A percentile compares a stretch with the other conserved stretches of the same genome.
These are phyloP conservation scores for Lophius americanus DNA, from an alignment of 2,797 vertebrate species.

Conservation along the genomic window DNA sequence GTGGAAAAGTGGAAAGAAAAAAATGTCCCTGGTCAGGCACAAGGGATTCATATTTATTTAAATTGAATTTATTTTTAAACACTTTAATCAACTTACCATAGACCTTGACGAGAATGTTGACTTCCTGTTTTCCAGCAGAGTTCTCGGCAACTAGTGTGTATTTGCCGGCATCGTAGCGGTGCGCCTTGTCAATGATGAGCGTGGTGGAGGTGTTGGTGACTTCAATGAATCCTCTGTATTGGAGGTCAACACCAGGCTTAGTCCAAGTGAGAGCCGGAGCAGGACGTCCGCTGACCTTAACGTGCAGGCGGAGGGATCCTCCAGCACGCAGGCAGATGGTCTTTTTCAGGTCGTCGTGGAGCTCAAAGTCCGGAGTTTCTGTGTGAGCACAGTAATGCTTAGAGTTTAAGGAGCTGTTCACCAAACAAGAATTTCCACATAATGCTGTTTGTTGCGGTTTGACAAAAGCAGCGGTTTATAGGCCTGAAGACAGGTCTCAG, in stretches of 20 bases:
- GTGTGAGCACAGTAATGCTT: constrained; percentile 16
- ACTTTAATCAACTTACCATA: constrained; percentile 84
- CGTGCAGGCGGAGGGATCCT: constrained; percentile 89
- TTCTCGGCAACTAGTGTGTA: constrained; percentile 95
- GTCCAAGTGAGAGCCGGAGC: constrained; percentile 91
- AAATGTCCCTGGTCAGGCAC: not conserved
- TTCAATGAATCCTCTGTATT: constrained; percentile 93
- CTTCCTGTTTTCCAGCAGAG: constrained; percentile 95
- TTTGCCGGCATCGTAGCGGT: constrained; percentile 97
- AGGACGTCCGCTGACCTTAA: constrained; percentile 92
- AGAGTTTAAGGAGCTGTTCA: too few relatives aligned
- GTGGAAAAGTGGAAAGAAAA: not conserved
- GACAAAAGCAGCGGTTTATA: too few relatives aligned
- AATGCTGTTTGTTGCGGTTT: too few relatives aligned
- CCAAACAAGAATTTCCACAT: too few relatives aligned
- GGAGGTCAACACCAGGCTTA: constrained; percentile 91
- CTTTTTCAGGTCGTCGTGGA: constrained; percentile 95
- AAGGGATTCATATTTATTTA: too few relatives aligned
- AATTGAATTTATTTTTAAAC: too few relatives aligned
- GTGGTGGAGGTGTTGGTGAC: constrained; percentile 89
- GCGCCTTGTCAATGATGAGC: constrained; percentile 95
- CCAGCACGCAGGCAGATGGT: constrained; percentile 95
- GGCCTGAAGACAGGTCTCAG: too few relatives aligned
- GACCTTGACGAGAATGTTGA: constrained; percentile 94
- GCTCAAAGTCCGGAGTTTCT: constrained; percentile 98